These are phyloP conservation scores for Fragum whitleyi DNA, from an alignment of 2,888 invertebrate genomes.

Conservation along the genomic window DNA sequence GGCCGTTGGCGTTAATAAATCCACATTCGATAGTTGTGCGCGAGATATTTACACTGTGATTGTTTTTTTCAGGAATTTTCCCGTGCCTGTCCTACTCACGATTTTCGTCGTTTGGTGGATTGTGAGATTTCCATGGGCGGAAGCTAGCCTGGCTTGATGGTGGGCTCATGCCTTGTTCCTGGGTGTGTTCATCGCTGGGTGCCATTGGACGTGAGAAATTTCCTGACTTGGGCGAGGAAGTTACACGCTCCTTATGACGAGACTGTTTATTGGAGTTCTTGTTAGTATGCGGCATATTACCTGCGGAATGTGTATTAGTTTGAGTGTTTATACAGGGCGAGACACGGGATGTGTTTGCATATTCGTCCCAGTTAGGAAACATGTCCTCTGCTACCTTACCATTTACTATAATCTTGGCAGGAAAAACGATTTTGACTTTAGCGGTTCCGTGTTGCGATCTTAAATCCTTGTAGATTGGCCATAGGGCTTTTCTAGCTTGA, in stretches of 20 bases:
- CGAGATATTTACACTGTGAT: too few relatives aligned
- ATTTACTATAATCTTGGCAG: neutral
- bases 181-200: too few relatives aligned
- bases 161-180: too few relatives aligned
- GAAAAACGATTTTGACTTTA: neutral
- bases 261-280: neutral
- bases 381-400: neutral
- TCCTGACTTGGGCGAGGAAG: too few relatives aligned
- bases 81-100: neutral
- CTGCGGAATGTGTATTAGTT: neutral
- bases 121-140: neutral
- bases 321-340: neutral
- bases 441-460: neutral
- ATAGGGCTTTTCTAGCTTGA: too few relatives aligned
- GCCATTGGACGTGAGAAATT: too few relatives aligned
- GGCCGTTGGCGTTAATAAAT: neutral
- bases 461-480: neutral
- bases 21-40: neutral
- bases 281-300: neutral
- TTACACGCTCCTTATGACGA: neutral
- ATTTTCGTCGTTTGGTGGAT: neutral
- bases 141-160: too few relatives aligned
- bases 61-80: too few relatives aligned
- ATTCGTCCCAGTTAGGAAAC: neutral
- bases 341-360: neutral